These are phyloP conservation scores for Eristalis tenax DNA, from an alignment of 2,888 invertebrate genomes.

Conservation along the genomic window DNA sequence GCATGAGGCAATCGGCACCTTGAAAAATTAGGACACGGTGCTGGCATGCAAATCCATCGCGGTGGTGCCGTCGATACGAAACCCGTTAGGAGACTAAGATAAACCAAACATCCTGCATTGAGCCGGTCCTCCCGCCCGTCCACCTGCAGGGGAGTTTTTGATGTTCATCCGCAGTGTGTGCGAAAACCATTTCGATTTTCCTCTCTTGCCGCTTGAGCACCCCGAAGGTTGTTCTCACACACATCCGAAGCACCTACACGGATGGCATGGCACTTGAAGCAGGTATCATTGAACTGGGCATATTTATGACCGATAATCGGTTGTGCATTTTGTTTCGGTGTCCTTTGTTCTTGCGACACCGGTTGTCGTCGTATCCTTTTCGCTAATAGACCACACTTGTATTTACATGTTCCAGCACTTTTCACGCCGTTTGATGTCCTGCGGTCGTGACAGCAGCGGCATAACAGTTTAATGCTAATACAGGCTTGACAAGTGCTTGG, in stretches of 20 bases:
- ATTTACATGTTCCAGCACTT: constrained; percentile 51
- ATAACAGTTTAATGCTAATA: constrained; percentile 28
- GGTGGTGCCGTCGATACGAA: background rate
- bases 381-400: constrained; percentile 56
- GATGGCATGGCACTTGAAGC: constrained; percentile 22
- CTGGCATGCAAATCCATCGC: constrained; percentile 53
- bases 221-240: constrained; percentile 24
- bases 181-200: constrained; percentile 27
- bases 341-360: constrained; percentile 63
- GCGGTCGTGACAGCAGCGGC: constrained; percentile 10
- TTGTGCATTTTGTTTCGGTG: constrained; percentile 62
- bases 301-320: constrained; percentile 70
- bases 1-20: constrained; percentile 51
- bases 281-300: constrained; percentile 62
- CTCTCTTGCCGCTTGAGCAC: constrained; percentile 20
- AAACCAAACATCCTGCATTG: constrained; percentile 60
- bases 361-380: constrained; percentile 45
- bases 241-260: constrained; percentile 33
- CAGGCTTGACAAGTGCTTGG: constrained; percentile 53
- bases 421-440: constrained; percentile 53
- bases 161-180: constrained; percentile 2
- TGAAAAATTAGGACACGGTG: constrained; percentile 52
- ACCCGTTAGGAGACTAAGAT: constrained; percentile 56
- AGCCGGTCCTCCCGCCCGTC: constrained; percentile 17
- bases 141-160: background rate